These are phyloP conservation scores for Stomatorhinus ivindoensis DNA, from an alignment of 2,113 vertebrate genomes.

Conservation along the genomic window DNA sequence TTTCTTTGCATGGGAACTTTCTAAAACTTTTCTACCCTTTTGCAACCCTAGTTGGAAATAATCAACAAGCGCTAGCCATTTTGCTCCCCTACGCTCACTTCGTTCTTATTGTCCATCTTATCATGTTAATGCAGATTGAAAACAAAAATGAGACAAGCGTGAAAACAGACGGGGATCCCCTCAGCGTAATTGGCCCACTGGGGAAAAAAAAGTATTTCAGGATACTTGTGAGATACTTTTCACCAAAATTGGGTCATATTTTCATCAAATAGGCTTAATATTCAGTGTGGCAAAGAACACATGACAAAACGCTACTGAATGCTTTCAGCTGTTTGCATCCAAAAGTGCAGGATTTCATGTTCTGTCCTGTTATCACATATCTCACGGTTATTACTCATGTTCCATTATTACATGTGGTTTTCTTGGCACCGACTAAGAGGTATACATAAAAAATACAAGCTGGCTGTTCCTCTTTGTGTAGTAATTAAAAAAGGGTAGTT, in stretches of 20 bases:
- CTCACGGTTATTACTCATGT: neutral
- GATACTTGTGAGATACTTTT: neutral
- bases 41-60: neutral
- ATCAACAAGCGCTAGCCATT: neutral
- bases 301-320: neutral
- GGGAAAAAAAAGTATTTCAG: neutral
- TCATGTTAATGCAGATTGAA: neutral
- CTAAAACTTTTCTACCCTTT: neutral
- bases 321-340: neutral
- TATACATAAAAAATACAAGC: neutral
- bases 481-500: neutral
- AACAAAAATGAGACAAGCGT: neutral
- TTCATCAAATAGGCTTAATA: neutral
- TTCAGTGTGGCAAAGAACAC: neutral
- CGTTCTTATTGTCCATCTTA: neutral
- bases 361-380: neutral
- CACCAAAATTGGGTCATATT: neutral
- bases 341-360: neutral
- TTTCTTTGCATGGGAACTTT: neutral
- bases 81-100: neutral
- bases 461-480: neutral
- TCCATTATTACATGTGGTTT: neutral
- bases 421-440: neutral
- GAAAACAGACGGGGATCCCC: neutral
- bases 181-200: neutral